A percentile compares a stretch with the other conserved stretches of the same genome.
Conservation (phyloP, 2,888 invertebrate genomes). For the Bembecia ichneumoniformis region DNA sequence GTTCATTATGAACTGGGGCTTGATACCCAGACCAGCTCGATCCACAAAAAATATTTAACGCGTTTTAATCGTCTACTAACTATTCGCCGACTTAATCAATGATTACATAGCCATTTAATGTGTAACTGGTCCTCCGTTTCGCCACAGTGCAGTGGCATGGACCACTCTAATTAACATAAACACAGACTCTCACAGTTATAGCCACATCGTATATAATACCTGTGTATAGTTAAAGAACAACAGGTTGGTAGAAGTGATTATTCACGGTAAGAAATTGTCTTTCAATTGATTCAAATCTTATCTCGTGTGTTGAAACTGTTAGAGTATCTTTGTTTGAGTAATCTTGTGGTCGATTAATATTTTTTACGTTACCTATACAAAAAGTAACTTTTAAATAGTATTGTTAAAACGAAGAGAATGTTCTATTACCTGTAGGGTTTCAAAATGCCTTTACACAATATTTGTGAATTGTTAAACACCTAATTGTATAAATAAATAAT, state of each 20-base stretch:
- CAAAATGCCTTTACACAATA: no score
- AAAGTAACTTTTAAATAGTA: no score
- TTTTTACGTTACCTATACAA: background rate
- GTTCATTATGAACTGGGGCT: no score
- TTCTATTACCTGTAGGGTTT: no score
- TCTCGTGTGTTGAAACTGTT: slow-evolving; percentile 12
- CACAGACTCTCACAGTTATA: slow-evolving; percentile 43
- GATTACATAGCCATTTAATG: no score
- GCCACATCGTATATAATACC: slow-evolving; percentile 1
- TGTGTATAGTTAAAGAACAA: slow-evolving; percentile 8
- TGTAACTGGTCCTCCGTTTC: slow-evolving; percentile 7
- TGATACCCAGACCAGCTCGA: no score
- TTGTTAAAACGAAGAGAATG: no score
- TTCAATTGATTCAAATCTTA: slow-evolving; percentile 38
- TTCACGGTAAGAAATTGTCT: slow-evolving; percentile 37
- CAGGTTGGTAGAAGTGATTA: slow-evolving; percentile 31
- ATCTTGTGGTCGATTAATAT: background rate
- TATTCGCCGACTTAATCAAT: no score
- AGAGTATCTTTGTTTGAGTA: background rate
- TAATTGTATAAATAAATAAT: no score
- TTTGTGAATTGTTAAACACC: no score
- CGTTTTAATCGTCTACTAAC: no score
- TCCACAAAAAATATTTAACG: no score
- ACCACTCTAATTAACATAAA: slow-evolving; percentile 65
- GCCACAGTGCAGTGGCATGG: slow-evolving; percentile 55